Conservation (phyloP, 2,888 invertebrate species). For the Drosophila leonis region DNA sequence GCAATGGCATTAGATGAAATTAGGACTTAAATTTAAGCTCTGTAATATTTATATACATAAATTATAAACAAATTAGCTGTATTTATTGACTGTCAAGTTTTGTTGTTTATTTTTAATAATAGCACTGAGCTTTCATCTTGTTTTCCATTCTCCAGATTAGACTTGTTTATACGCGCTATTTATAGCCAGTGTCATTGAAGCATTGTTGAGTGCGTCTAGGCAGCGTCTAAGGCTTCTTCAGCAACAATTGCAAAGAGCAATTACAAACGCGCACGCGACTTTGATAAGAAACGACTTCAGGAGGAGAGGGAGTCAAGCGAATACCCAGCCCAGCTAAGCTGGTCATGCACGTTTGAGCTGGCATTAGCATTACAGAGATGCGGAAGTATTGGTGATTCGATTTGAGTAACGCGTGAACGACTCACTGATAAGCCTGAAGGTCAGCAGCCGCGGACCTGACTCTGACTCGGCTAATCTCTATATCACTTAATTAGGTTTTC, state of each 20-base stretch:
- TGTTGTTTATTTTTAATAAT: background rate
- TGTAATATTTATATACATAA: background rate
- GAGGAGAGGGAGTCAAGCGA: background rate
- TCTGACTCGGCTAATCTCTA: slow-evolving; percentile 17
- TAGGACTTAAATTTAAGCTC: background rate
- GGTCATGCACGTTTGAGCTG: slow-evolving; percentile 30
- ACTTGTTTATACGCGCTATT: background rate
- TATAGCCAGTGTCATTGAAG: slow-evolving; percentile 11
- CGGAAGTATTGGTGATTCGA: slow-evolving; percentile 42
- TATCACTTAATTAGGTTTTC: slow-evolving; percentile 21
- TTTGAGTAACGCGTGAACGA: slow-evolving; percentile 35
- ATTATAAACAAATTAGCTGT: background rate
- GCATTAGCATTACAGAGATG: slow-evolving; percentile 30
- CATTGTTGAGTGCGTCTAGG: background rate
- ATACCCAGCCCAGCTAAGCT: slow-evolving; percentile 1
- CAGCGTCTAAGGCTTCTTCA: slow-evolving; percentile 6
- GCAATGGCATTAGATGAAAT: slow-evolving; percentile 9
- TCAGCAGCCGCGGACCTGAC: slow-evolving; percentile 29
- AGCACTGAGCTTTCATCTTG: background rate
- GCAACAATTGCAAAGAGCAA: slow-evolving; percentile 23
- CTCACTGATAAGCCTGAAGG: slow-evolving; percentile 52
- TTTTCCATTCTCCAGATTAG: background rate
- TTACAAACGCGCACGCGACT: slow-evolving; percentile 44
- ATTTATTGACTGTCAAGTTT: background rate
- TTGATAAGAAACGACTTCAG: slow-evolving; percentile 36